Conservation (phyloP, 2,888 invertebrate species). For the Polymixis lichenea region DNA sequence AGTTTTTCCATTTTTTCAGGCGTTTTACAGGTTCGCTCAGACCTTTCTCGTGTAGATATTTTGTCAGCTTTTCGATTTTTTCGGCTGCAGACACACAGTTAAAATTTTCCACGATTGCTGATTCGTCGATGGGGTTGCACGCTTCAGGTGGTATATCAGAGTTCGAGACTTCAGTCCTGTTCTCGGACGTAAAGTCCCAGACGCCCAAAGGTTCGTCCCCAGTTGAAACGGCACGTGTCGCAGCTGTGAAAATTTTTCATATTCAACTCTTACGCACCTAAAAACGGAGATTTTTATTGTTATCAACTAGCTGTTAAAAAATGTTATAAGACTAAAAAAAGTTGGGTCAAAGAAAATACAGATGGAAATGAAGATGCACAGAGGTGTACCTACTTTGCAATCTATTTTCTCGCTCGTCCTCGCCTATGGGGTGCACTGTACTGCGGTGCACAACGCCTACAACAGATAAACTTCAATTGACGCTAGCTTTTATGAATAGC, state of each 20-base stretch:
- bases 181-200: conserved; percentile 80
- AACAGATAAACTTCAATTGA: conserved; percentile 41
- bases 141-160: conserved; percentile 74
- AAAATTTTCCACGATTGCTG: conserved; percentile 70
- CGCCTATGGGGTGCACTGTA: conserved; percentile 38
- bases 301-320: conserved; percentile 22
- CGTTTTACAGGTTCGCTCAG: conserved; percentile 58
- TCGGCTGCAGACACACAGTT: conserved; percentile 78
- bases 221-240: conserved; percentile 74
- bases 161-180: conserved; percentile 72
- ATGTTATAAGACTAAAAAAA: neutral
- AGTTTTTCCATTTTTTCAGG: conserved; percentile 85
- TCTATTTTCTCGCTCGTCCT: conserved; percentile 36
- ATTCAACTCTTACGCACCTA: conserved; percentile 86
- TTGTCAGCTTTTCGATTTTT: conserved; percentile 89
- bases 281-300: conserved; percentile 47
- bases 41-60: conserved; percentile 79
- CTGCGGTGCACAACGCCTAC: conserved; percentile 32
- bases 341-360: neutral
- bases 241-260: conserved; percentile 87
- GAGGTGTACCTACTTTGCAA: conserved; percentile 42
- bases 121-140: conserved; percentile 69
- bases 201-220: conserved; percentile 73
- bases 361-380: neutral
- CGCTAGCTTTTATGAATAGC: neutral